A percentile compares a stretch with the other conserved stretches of the same genome.
Evolutionary conservation across 2,888 invertebrate genomes (phyloP).

Genomic region (Ophion ellenae): DNA sequence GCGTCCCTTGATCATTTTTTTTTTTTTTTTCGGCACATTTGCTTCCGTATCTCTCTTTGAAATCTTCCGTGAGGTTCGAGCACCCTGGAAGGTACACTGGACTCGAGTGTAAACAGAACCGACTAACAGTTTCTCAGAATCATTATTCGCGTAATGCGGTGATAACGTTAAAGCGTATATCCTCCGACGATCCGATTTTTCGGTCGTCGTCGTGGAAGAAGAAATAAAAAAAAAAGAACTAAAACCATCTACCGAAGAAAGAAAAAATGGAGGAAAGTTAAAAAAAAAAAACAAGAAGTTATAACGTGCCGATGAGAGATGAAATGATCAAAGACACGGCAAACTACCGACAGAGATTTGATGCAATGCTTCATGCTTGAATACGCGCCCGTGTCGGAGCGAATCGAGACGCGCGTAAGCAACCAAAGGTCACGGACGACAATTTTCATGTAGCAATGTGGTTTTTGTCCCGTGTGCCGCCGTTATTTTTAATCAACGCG

Average conservation of each 20-base stretch:
- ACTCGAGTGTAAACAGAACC: constrained; percentile 54
- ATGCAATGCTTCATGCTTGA: constrained; percentile 30
- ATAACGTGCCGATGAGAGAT: background rate
- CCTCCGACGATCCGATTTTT: constrained; percentile 20
- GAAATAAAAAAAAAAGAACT: background rate
- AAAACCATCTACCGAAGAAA: background rate
- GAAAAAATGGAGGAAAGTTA: background rate
- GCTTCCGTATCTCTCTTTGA: constrained; percentile 30
- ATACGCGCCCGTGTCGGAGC: background rate
- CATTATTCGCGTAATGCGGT: background rate
- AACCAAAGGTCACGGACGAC: background rate
- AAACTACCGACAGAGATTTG: constrained; percentile 51
- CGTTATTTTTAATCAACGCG: too few species aligned
- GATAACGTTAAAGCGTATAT: constrained; percentile 23
- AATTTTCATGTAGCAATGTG: background rate
- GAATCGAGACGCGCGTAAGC: too few species aligned
- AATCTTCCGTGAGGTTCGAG: constrained; percentile 48
- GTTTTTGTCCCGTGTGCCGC: too few species aligned
- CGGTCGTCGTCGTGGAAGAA: background rate
- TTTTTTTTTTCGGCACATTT: constrained; percentile 17
- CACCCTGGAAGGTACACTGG: constrained; percentile 32
- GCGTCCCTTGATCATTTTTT: constrained; percentile 38
- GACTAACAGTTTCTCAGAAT: constrained; percentile 58
- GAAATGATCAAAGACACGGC: constrained; percentile 27
- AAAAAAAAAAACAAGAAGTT: background rate